Evolutionary conservation across 2,113 vertebrate species (phyloP).

Genomic region (Calidris pugnax): DNA sequence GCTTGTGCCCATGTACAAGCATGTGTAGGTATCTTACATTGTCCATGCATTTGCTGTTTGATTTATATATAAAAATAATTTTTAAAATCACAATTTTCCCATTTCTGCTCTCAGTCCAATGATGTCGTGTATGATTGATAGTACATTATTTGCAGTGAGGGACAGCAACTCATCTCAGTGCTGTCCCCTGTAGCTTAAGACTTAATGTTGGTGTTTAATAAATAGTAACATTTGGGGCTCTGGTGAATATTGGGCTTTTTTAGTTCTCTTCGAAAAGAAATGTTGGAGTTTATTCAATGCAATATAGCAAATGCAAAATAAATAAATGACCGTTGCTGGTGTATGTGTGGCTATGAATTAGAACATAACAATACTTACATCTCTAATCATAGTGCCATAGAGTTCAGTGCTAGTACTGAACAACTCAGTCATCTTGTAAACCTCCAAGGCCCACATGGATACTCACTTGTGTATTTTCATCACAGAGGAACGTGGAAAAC

Average conservation of each 20-base stretch:
- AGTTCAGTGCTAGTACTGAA: not conserved
- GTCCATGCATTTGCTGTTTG: not conserved
- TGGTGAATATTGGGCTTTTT: not conserved
- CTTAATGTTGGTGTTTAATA: not conserved
- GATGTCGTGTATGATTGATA: not conserved
- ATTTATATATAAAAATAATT: not conserved
- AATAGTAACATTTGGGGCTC: not conserved
- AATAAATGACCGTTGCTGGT: not conserved
- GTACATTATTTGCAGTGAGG: not conserved
- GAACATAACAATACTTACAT: not conserved
- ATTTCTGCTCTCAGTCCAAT: not conserved
- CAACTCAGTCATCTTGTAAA: not conserved
- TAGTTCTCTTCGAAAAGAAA: not conserved
- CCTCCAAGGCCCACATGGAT: not conserved
- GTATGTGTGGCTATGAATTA: not conserved
- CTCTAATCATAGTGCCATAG: not conserved
- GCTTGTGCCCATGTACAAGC: not conserved
- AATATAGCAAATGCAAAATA: not conserved
- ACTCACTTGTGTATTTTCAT: not conserved
- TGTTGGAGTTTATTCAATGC: not conserved
- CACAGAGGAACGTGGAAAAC: not conserved
- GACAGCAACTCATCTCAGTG: not conserved
- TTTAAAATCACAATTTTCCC: rapidly evolving
- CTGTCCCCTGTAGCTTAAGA: not conserved
- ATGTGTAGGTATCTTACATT: not conserved